phyloP scores from a whole-genome alignment of 2,113 vertebrate species.

The Aspidoscelis tigris region DNA sequence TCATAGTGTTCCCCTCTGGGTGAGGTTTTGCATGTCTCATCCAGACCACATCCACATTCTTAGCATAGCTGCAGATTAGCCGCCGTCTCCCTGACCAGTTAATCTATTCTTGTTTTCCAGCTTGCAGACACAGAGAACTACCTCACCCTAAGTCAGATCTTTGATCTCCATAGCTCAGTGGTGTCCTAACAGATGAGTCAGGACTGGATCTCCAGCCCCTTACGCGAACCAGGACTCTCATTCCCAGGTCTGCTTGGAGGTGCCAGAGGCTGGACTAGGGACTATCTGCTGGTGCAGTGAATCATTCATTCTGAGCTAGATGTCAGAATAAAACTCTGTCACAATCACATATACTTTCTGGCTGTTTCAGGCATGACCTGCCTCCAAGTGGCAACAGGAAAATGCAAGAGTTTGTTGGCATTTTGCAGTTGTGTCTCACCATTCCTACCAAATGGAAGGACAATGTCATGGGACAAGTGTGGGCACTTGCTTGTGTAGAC shows the following conservation, averaged over 20 bases:
- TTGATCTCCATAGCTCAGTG: neutral
- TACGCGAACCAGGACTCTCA: neutral
- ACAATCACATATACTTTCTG: too few species aligned
- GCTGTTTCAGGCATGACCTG: too few species aligned
- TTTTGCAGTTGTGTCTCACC: too few species aligned
- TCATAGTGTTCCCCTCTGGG: neutral
- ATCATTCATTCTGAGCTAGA: neutral
- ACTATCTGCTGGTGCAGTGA: neutral
- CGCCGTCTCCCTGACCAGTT: neutral
- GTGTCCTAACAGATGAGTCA: neutral
- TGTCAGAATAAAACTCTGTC: neutral
- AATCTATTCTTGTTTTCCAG: neutral
- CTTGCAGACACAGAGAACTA: neutral
- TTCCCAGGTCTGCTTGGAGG: neutral
- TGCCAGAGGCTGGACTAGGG: neutral
- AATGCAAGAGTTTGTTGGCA: too few species aligned
- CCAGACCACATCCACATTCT: conserved; percentile 4
- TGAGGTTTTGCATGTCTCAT: neutral
- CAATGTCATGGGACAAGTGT: too few species aligned
- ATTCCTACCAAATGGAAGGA: too few species aligned
- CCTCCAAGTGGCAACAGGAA: too few species aligned
- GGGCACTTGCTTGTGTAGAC: too few species aligned
- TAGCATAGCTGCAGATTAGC: conserved; percentile 17
- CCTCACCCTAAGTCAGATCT: neutral
- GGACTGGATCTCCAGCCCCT: neutral